Evolutionary conservation across 2,113 vertebrate species (phyloP).

Genomic region (Vicugna pacos): DNA sequence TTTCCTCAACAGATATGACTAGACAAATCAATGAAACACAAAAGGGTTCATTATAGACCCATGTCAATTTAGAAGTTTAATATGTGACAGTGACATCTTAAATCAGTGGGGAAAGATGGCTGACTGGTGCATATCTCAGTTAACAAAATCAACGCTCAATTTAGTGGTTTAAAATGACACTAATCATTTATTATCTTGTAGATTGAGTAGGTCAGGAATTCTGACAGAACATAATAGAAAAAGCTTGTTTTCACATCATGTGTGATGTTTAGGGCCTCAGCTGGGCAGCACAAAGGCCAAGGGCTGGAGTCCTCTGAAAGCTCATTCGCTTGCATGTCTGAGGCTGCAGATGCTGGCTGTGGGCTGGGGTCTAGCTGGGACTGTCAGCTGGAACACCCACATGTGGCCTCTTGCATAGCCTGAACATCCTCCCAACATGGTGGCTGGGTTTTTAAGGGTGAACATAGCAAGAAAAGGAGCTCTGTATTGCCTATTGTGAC

Average conservation of each 20-base stretch:
- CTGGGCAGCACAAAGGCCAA: background rate
- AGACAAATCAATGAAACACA: background rate
- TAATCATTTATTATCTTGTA: background rate
- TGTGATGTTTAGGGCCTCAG: background rate
- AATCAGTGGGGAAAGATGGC: background rate
- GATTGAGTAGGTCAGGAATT: background rate
- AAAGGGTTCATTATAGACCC: background rate
- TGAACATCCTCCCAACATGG: background rate
- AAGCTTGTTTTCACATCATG: background rate
- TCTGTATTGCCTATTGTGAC: background rate
- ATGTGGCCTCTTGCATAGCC: background rate
- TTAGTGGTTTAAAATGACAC: background rate
- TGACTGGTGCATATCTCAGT: background rate
- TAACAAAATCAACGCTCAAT: conserved; percentile 11
- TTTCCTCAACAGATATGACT: background rate
- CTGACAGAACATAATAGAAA: background rate
- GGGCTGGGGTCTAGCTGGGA: background rate
- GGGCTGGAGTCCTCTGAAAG: background rate
- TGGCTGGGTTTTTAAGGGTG: conserved; percentile 1
- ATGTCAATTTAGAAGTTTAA: background rate
- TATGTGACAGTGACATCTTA: background rate
- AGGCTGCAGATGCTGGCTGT: background rate
- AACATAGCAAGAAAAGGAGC: background rate
- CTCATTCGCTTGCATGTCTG: background rate
- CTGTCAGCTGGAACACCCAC: background rate